Conservation (phyloP, 2,113 vertebrate species). For the Ceyx melanurus region DNA sequence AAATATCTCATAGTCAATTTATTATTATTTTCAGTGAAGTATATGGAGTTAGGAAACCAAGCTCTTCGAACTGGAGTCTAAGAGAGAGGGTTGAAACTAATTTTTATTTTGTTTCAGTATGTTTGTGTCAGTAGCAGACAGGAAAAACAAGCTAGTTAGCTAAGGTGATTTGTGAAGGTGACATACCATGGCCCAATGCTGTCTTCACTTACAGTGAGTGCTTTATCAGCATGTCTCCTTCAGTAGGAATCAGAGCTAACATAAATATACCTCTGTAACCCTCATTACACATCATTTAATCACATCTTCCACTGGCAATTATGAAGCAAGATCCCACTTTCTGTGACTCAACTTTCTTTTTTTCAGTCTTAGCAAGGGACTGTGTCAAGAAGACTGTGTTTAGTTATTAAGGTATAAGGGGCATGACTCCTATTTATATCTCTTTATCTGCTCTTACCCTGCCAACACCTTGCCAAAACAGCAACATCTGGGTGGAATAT, state of each 20-base stretch:
- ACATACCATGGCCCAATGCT: background rate
- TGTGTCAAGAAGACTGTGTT: background rate
- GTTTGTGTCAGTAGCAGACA: background rate
- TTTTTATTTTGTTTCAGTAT: background rate
- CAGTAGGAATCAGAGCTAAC: background rate
- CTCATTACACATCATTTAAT: background rate
- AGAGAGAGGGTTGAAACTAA: background rate
- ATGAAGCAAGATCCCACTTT: background rate
- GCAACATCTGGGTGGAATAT: rapidly evolving
- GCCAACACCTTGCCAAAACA: background rate
- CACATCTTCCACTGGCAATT: background rate
- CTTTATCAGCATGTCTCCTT: background rate
- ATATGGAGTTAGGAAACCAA: background rate
- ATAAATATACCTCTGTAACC: background rate
- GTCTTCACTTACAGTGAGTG: background rate
- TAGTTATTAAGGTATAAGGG: background rate
- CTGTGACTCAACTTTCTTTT: background rate
- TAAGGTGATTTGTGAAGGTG: background rate
- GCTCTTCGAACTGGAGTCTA: background rate
- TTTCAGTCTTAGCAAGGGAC: background rate
- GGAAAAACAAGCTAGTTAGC: background rate
- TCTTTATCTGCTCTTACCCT: background rate
- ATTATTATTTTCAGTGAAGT: background rate
- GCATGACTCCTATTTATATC: background rate
- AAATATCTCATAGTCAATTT: background rate